These are phyloP conservation scores for Mormyrops attenuatus DNA, from an alignment of 2,797 vertebrate species.

Conservation along the genomic window DNA sequence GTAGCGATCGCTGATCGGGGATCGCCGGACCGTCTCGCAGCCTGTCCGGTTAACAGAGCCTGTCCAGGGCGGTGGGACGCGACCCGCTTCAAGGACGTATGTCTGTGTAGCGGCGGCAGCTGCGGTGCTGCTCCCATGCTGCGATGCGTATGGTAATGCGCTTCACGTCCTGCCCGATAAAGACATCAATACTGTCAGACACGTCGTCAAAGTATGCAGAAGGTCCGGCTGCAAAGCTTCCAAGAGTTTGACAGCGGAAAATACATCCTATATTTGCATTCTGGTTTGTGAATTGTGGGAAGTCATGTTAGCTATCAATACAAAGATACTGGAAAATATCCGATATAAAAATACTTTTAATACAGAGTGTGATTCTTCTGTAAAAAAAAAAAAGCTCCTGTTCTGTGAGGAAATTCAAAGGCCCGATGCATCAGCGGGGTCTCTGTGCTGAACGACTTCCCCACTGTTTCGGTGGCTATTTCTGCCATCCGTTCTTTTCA, in stretches of 20 bases:
- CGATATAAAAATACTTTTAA: background rate
- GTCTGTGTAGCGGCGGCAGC: background rate
- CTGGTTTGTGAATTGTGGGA: background rate
- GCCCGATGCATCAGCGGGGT: background rate
- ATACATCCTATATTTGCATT: background rate
- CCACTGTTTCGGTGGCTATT: constrained; percentile 21
- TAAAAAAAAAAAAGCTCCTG: background rate
- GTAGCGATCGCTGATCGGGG: background rate
- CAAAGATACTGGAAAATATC: background rate
- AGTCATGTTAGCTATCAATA: background rate
- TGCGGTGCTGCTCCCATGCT: background rate
- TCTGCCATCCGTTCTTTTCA: constrained; percentile 19
- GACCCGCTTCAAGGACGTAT: background rate
- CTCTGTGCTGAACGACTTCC: constrained; percentile 1
- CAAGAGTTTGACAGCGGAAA: background rate
- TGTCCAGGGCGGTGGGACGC: background rate
- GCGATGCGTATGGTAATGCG: background rate
- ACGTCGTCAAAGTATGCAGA: background rate
- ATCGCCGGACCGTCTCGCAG: background rate
- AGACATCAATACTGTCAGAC: background rate
- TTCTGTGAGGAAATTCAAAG: background rate
- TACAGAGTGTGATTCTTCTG: background rate
- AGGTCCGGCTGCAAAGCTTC: background rate
- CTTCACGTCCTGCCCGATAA: background rate
- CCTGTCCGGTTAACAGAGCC: background rate